Evolutionary conservation across 2,113 vertebrate species (phyloP).

Genomic region (Glareola pratincola): DNA sequence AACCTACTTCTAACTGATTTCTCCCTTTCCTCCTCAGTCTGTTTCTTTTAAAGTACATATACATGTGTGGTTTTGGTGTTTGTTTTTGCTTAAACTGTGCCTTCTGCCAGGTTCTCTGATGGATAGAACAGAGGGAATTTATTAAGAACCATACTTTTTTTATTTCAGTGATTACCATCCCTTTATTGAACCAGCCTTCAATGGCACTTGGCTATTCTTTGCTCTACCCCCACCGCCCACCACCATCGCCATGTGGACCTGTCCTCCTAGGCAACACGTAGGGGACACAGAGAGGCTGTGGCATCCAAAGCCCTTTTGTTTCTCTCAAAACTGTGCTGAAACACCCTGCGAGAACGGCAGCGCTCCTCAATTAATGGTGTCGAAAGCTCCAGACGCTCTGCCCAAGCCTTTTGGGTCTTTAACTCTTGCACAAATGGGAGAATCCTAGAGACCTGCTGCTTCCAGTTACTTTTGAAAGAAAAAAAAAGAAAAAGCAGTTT

Average conservation of each 20-base stretch:
- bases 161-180: neutral
- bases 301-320: neutral
- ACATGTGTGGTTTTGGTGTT: neutral
- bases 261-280: fast-evolving
- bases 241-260: neutral
- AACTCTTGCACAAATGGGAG: neutral
- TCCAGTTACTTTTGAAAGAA: neutral
- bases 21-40: neutral
- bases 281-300: neutral
- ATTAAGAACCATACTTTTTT: neutral
- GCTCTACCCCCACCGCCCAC: neutral
- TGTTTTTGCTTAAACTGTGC: slow-evolving; percentile 5
- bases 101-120: neutral
- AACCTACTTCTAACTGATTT: slow-evolving; percentile 5
- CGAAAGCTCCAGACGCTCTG: neutral
- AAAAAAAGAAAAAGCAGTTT: neutral
- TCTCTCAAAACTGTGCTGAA: neutral
- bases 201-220: neutral
- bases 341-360: neutral
- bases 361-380: neutral
- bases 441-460: neutral
- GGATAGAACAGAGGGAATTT: neutral
- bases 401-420: neutral
- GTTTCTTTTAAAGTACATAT: neutral
- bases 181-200: neutral